phyloP scores from a whole-genome alignment of 2,888 invertebrate species.

The Zygaena filipendulae region DNA sequence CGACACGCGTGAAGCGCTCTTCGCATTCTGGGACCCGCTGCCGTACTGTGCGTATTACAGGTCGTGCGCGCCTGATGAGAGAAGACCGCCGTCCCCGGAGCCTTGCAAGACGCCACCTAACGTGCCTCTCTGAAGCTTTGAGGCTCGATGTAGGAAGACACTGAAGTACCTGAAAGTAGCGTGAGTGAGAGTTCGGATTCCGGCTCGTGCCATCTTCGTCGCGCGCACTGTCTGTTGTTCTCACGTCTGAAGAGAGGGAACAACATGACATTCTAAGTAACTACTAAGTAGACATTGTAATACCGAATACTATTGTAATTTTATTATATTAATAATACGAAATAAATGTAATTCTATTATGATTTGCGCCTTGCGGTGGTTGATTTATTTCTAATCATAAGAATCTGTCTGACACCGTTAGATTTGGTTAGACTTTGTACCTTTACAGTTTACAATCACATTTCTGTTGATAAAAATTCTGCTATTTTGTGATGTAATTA shows the following conservation, averaged over 20 bases:
- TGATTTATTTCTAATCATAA: too few relatives aligned
- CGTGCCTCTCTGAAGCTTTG: constrained; percentile 51
- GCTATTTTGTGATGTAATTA: too few relatives aligned
- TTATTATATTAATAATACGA: constrained; percentile 32
- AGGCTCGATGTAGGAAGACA: constrained; percentile 29
- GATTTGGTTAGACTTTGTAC: too few relatives aligned
- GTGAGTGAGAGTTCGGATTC: constrained; percentile 41
- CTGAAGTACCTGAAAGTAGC: constrained; percentile 64
- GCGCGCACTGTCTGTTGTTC: constrained; percentile 24
- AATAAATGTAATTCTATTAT: too few relatives aligned
- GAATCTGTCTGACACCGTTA: too few relatives aligned
- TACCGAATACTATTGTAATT: constrained; percentile 29
- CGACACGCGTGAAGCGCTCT: constrained; percentile 83
- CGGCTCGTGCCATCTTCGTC: constrained; percentile 22
- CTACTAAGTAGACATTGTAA: constrained; percentile 62
- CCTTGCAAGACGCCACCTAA: constrained; percentile 66
- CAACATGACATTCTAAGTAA: constrained; percentile 49
- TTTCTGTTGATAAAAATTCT: too few relatives aligned
- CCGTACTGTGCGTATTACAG: constrained; percentile 90
- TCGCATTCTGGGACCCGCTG: constrained; percentile 86
- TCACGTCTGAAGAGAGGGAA: constrained; percentile 26
- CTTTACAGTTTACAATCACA: too few relatives aligned
- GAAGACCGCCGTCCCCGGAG: constrained; percentile 57
- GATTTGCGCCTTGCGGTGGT: too few relatives aligned
- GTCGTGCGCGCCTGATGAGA: constrained; percentile 74